Percentiles rank a stretch among this genome's conserved stretches.
Conservation (phyloP, 1,140 invertebrate species). For the Chionoecetes opilio region DNA sequence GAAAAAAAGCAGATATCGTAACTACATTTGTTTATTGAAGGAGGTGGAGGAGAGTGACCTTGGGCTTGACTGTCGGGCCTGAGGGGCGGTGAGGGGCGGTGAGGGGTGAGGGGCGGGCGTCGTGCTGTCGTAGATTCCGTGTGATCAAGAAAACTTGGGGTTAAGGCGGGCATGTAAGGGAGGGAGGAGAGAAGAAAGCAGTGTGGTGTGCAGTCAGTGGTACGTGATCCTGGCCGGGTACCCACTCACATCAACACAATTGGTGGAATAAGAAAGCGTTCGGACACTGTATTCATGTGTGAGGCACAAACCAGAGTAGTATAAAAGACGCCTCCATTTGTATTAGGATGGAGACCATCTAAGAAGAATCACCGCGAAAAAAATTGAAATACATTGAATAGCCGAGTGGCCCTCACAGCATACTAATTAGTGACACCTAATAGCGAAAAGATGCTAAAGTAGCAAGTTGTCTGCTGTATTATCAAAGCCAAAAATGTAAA, state of each 20-base stretch:
- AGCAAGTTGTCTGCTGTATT: not conserved
- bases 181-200: not conserved
- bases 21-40: not conserved
- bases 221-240: slow-evolving; percentile 53
- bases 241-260: slow-evolving; percentile 50
- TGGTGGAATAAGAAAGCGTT: slow-evolving; percentile 51
- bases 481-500: not conserved
- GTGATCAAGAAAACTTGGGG: slow-evolving; percentile 33
- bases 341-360: not conserved
- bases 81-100: slow-evolving; percentile 52
- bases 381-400: not conserved
- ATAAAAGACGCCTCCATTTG: not conserved
- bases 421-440: not conserved
- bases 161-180: slow-evolving; percentile 33
- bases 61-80: slow-evolving; percentile 41
- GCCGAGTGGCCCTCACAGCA: not conserved
- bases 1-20: not conserved
- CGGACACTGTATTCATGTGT: not conserved
- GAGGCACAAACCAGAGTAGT: not conserved
- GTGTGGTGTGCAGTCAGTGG: slow-evolving; percentile 62
- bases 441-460: not conserved
- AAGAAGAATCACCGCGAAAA: not conserved
- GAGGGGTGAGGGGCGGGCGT: slow-evolving; percentile 59
- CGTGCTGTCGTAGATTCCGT: slow-evolving; percentile 59
- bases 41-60: slow-evolving; percentile 41